These are phyloP conservation scores for Anodontia alba DNA, from an alignment of 2,888 invertebrate species.

Conservation along the genomic window DNA sequence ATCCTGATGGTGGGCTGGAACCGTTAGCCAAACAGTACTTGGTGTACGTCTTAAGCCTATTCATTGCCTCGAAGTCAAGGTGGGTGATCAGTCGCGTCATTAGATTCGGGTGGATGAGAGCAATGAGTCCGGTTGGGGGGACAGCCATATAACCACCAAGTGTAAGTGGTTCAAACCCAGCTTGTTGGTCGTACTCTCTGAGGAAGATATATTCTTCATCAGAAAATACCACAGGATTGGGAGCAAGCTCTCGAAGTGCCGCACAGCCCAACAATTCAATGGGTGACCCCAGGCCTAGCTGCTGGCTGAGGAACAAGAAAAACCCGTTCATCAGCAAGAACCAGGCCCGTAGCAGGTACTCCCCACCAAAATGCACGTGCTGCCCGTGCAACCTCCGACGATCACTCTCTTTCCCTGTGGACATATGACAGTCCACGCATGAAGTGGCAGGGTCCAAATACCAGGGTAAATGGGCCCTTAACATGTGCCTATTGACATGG, in stretches of 20 bases:
- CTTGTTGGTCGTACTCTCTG: neutral
- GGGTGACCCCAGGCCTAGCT: neutral
- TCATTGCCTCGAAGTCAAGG: neutral
- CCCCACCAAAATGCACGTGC: no score
- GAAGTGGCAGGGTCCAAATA: no score
- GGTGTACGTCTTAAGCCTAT: neutral
- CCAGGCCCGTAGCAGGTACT: no score
- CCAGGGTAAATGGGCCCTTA: no score
- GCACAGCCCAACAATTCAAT: neutral
- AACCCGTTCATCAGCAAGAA: no score
- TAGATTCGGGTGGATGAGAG: neutral
- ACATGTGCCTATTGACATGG: no score
- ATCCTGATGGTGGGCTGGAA: neutral
- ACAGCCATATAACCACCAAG: neutral
- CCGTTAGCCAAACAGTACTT: neutral
- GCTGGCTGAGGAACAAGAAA: neutral
- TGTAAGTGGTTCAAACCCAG: neutral
- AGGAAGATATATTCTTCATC: neutral
- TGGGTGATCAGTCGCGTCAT: neutral
- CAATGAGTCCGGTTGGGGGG: constrained; percentile 3
- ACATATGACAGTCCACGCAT: no score
- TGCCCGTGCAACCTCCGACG: no score
- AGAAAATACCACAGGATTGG: neutral
- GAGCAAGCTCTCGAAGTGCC: neutral
- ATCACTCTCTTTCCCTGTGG: no score